Evolutionary conservation across 2,888 invertebrate species (phyloP), one percentile per base, ranked within the genome.

Genomic region (Himalopsyche japonica): DNA sequence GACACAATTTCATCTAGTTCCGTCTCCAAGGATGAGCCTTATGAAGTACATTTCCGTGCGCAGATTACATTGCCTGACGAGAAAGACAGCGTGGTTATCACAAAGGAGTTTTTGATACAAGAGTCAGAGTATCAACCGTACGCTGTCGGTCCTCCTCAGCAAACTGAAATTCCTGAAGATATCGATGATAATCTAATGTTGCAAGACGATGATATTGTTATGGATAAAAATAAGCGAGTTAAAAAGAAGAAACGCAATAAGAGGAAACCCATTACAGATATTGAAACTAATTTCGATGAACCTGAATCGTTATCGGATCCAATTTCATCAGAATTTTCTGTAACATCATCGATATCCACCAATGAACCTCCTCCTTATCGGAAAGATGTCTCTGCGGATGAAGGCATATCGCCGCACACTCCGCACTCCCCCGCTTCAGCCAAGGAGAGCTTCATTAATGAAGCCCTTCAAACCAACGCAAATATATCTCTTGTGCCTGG

Each of bases 1-100:
- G 84, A 86, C 87, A 92, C 92, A 0, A 76, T 79, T 37, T 90
- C 92, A 82, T 91, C 92, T 4, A 92, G 92, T 82, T 92, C 93
- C 1, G 91, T 91, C 64, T 87, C 87, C 5, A 84, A 87, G 78
- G 93, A 93, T 86, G 93, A 93, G 87, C 92, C 93, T 18, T 94
- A 93, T 87, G 94, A 94, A 91, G 91, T 94, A n/a, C 93, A 93
- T 87, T 91, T 94, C 37, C 90, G 93, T 88, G 93, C 94, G 57
- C 92, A 93, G 85, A 92, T 94, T 27, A 91, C 93, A 0, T 92
- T 94, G 85, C 93, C 93, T 64, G 90, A 91, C 81, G 81, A 84
- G 80, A 86, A 84, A 49, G 88, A 89, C 79, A 88, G 88, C 79
- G 88, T 90, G 4, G 87, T 89, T 84, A 88, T 90, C 18, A 88